Percentiles rank a stretch among this genome's conserved stretches.
Evolutionary conservation across 2,888 invertebrate genomes (phyloP).

Genomic region (Pristionchus mayeri): DNA sequence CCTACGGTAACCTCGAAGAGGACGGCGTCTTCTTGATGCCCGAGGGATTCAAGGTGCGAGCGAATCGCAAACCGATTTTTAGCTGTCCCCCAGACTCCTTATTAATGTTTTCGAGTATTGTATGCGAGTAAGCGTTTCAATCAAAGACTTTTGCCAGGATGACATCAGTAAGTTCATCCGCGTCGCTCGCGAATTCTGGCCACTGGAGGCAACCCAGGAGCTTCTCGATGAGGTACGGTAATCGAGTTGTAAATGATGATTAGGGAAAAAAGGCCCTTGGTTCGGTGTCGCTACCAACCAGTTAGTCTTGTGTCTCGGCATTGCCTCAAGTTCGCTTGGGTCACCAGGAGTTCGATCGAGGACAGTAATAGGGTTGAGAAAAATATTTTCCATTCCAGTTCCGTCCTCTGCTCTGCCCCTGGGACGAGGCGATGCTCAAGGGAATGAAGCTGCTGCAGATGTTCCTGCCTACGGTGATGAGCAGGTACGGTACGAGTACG

Average conservation of each 20-base stretch:
- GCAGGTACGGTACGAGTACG: constrained; percentile 9
- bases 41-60: constrained; percentile 76
- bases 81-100: too few species aligned
- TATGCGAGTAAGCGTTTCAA: too few species aligned
- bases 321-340: not conserved
- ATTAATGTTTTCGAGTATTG: too few species aligned
- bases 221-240: constrained; percentile 84
- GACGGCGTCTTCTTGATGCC: constrained; percentile 75
- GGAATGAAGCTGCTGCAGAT: constrained; percentile 83
- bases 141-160: not conserved
- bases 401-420: constrained; percentile 86
- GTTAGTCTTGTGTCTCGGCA: not conserved
- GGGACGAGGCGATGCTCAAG: constrained; percentile 79
- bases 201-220: constrained; percentile 86
- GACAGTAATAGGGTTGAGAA: not conserved
- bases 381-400: constrained; percentile 76
- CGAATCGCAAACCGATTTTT: too few species aligned
- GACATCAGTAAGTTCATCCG: constrained; percentile 71
- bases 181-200: constrained; percentile 81
- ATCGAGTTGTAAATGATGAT: not conserved
- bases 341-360: not conserved
- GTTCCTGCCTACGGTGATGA: constrained; percentile 86
- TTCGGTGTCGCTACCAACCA: not conserved
- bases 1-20: constrained; percentile 57
- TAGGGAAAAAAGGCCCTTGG: not conserved